phyloP scores from a whole-genome alignment of 1,140 invertebrate species.

The Zaprionus gabonicus region DNA sequence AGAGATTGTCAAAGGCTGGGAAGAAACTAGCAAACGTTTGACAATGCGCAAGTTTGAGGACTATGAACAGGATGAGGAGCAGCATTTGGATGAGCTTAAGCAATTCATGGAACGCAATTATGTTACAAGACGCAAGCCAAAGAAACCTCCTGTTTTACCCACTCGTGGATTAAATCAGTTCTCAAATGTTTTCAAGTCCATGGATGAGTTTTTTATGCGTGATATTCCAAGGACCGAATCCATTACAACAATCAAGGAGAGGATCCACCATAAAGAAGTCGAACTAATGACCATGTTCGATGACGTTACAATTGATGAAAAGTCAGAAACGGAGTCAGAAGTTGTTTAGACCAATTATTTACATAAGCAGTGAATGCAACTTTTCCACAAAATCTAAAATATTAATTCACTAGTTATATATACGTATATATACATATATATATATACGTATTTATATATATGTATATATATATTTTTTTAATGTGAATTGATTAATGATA shows the following conservation, averaged over 20 bases:
- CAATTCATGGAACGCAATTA: slow-evolving; percentile 66
- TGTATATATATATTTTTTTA: too few relatives aligned
- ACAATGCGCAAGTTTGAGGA: slow-evolving; percentile 59
- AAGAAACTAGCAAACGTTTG: slow-evolving; percentile 23
- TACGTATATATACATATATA: too few relatives aligned
- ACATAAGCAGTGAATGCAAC: neutral
- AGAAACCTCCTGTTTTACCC: slow-evolving; percentile 41
- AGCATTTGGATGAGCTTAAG: slow-evolving; percentile 67
- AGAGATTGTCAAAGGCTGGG: slow-evolving; percentile 48
- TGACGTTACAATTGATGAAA: slow-evolving; percentile 41
- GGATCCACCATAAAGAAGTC: slow-evolving; percentile 71
- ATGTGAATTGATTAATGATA: too few relatives aligned
- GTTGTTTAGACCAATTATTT: neutral
- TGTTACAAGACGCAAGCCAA: slow-evolving; percentile 58
- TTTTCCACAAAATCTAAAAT: neutral
- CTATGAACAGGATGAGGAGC: slow-evolving; percentile 63
- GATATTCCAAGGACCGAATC: slow-evolving; percentile 69
- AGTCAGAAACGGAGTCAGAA: slow-evolving; percentile 4
- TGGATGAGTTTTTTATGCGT: slow-evolving; percentile 72
- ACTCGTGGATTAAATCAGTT: slow-evolving; percentile 39
- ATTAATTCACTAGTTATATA: neutral
- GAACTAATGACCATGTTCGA: slow-evolving; percentile 76
- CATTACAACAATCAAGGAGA: slow-evolving; percentile 62
- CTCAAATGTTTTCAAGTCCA: slow-evolving; percentile 64
- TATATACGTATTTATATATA: too few relatives aligned